phyloP scores from a whole-genome alignment of 1,140 invertebrate genomes.

The Cyclargus thomasi region DNA sequence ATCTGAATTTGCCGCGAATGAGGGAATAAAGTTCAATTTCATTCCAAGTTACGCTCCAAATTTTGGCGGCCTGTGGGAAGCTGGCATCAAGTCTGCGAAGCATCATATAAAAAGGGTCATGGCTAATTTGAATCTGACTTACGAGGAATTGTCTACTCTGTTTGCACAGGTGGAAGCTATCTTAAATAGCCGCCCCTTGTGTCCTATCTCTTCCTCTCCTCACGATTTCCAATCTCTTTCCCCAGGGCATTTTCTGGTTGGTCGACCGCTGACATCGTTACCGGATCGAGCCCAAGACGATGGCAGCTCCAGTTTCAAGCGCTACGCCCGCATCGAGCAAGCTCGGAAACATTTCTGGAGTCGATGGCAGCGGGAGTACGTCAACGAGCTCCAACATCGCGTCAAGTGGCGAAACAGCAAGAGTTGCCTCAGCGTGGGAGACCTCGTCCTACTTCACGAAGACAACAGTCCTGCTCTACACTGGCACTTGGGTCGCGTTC shows the following conservation, averaged over 20 bases:
- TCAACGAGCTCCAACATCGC: background rate
- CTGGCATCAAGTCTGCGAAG: conserved; percentile 36
- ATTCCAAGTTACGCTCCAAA: conserved; percentile 38
- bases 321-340: background rate
- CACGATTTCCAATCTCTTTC: conserved; percentile 40
- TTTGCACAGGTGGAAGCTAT: conserved; percentile 45
- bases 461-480: background rate
- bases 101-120: conserved; percentile 35
- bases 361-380: conserved; percentile 3
- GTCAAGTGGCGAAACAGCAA: background rate
- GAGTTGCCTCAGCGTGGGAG: background rate
- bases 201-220: conserved; percentile 42
- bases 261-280: conserved; percentile 27
- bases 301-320: background rate
- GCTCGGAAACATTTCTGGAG: background rate
- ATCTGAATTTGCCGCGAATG: background rate
- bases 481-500: background rate
- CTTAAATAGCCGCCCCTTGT: conserved; percentile 59
- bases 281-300: too few species aligned
- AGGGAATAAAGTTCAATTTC: conserved; percentile 35
- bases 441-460: background rate
- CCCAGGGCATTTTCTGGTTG: conserved; percentile 48
- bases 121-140: conserved; percentile 34
- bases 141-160: conserved; percentile 43
- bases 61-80: conserved; percentile 43